A percentile compares a stretch with the other conserved stretches of the same genome.
These are phyloP conservation scores for Hapalemur alaotrensis DNA, from an alignment of 2,797 vertebrate genomes.

Conservation along the genomic window DNA sequence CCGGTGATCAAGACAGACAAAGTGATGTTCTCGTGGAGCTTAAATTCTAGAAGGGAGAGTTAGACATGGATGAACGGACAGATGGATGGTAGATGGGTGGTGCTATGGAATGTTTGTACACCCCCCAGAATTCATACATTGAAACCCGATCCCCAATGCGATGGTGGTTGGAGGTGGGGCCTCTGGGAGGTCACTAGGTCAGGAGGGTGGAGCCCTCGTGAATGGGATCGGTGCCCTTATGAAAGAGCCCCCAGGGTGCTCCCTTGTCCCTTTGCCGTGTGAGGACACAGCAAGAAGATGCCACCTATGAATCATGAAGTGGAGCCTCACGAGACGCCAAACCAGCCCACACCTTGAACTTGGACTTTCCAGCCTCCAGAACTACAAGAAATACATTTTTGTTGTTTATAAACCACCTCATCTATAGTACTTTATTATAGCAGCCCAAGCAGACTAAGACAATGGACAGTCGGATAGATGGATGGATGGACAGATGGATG, in stretches of 20 bases:
- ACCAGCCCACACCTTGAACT: not conserved
- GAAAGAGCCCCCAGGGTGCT: not conserved
- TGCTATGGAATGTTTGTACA: not conserved
- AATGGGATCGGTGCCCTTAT: not conserved
- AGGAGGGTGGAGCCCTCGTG: not conserved
- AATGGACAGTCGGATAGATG: not conserved
- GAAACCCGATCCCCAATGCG: not conserved
- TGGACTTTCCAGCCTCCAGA: not conserved
- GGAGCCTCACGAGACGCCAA: not conserved
- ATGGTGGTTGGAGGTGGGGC: not conserved
- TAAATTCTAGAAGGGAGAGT: not conserved
- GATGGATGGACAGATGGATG: not conserved
- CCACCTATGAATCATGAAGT: not conserved
- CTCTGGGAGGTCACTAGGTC: not conserved
- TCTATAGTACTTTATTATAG: not conserved
- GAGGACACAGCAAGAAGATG: not conserved
- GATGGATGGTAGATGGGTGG: accelerated
- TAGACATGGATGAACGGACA: not conserved
- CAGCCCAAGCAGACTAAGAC: not conserved
- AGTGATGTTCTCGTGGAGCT: not conserved
- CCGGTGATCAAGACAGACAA: not conserved
- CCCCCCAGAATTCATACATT: not conserved
- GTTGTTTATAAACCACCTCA: not conserved
- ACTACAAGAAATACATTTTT: not conserved
- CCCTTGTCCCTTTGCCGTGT: not conserved